Conservation (phyloP, 2,113 vertebrate genomes). For the Oryctolagus cuniculus region mOryCun1.1 NC_091435.1:64072501-64073000, state of each 20-base stretch:
- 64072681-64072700: not conserved
- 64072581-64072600: not conserved
- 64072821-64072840: constrained; percentile 53
- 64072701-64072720: not conserved
- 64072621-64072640: not conserved
- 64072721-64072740: not conserved
- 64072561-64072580: constrained; percentile 18
- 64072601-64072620: not conserved
- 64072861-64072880: not conserved
- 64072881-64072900: constrained; percentile 51
- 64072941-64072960: not conserved
- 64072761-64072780: constrained; percentile 41
- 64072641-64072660: not conserved
- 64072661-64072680: not conserved
- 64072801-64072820: not conserved
- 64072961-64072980: not conserved
- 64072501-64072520: not conserved
- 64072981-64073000: not conserved
- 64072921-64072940: not conserved
- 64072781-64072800: constrained; percentile 44
- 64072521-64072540: not conserved
- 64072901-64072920: not conserved
- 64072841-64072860: constrained; percentile 7
- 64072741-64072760: constrained; percentile 53
- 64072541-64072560: constrained; percentile 25